A percentile compares a stretch with the other conserved stretches of the same genome.
These are phyloP conservation scores for Tiliacea aurago DNA, from an alignment of 2,888 invertebrate genomes.

Conservation along the genomic window DNA sequence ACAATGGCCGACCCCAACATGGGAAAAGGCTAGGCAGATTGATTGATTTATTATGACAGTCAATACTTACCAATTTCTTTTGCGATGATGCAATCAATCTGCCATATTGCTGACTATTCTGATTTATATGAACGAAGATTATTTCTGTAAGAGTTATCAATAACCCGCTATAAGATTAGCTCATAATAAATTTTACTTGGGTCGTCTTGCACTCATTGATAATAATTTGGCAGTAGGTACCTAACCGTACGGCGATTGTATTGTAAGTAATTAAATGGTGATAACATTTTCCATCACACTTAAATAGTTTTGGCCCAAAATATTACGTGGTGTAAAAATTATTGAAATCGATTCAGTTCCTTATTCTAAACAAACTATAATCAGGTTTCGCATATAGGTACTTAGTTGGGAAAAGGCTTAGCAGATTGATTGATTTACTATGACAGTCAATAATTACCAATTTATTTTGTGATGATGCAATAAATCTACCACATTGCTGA, in stretches of 20 bases:
- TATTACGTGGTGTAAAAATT: too few relatives aligned
- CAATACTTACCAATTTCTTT: conserved; percentile 10
- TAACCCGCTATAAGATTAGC: neutral
- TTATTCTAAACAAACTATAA: too few relatives aligned
- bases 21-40: neutral
- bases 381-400: too few relatives aligned
- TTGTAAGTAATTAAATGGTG: too few relatives aligned
- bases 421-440: neutral
- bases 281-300: too few relatives aligned
- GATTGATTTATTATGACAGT: neutral
- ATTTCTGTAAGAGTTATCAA: conserved; percentile 13
- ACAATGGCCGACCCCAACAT: too few relatives aligned
- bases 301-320: too few relatives aligned
- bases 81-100: neutral
- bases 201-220: too few relatives aligned
- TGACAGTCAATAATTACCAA: neutral
- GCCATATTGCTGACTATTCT: neutral
- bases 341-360: too few relatives aligned
- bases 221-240: too few relatives aligned
- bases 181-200: conserved; percentile 19
- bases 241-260: too few relatives aligned
- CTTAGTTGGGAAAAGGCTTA: neutral
- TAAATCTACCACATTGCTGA: neutral
- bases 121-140: conserved; percentile 12
- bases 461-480: conserved; percentile 8